These are phyloP conservation scores for Aporophyla lueneburgensis DNA, from an alignment of 2,888 invertebrate genomes.

Conservation along the genomic window DNA sequence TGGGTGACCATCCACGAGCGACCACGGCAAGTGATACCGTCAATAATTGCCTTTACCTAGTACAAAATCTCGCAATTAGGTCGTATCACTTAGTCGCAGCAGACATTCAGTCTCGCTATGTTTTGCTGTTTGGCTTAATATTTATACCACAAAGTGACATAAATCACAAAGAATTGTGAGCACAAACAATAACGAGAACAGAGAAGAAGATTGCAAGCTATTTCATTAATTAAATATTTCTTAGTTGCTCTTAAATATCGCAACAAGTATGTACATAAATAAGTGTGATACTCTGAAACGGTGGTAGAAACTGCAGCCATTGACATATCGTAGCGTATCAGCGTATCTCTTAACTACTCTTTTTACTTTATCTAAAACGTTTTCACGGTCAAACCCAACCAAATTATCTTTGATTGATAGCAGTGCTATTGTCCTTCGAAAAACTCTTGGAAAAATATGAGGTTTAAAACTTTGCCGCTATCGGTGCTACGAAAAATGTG, in stretches of 20 bases:
- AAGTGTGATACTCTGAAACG: neutral
- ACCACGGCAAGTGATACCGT: no score
- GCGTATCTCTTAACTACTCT: neutral
- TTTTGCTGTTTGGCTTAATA: neutral
- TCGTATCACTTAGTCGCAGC: no score
- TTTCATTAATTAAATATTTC: no score
- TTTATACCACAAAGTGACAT: neutral
- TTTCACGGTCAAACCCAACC: slow-evolving; percentile 27
- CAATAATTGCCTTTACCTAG: neutral
- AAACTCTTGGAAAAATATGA: slow-evolving; percentile 1
- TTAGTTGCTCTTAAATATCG: neutral
- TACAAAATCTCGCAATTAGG: neutral
- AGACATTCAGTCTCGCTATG: neutral
- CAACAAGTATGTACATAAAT: neutral
- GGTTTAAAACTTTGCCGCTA: slow-evolving; percentile 1
- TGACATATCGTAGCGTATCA: no score
- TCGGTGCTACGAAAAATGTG: slow-evolving; percentile 1
- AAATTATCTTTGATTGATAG: slow-evolving; percentile 44
- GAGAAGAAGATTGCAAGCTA: neutral
- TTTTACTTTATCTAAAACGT: neutral
- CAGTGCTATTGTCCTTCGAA: slow-evolving; percentile 11
- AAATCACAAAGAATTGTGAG: neutral
- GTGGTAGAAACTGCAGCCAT: neutral
- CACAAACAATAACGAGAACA: neutral
- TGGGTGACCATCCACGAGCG: no score